Evolutionary conservation across 2,888 invertebrate genomes (phyloP).

Genomic region (Scaptodrosophila latifasciaeformis): DNA sequence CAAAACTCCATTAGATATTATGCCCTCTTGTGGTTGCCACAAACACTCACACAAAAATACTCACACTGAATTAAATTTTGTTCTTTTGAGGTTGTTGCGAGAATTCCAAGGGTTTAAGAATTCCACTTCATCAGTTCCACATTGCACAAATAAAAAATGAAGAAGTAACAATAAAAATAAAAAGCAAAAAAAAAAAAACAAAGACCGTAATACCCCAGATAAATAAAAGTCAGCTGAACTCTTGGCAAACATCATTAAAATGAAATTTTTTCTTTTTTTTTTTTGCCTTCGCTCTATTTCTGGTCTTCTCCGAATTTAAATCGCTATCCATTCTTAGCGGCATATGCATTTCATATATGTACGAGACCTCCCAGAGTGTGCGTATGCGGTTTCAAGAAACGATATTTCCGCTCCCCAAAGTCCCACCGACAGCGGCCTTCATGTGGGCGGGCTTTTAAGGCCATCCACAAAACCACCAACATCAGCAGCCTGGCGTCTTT

Average conservation of each 20-base stretch:
- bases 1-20: conserved; percentile 23
- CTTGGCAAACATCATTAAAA: conserved; percentile 28
- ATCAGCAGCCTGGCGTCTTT: no score
- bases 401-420: not conserved
- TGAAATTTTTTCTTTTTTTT: conserved; percentile 5
- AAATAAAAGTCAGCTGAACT: conserved; percentile 19
- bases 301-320: conserved; percentile 14
- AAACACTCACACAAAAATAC: not conserved
- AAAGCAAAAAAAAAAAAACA: not conserved
- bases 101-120: no score
- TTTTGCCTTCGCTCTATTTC: not conserved
- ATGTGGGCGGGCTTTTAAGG: not conserved
- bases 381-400: conserved; percentile 25
- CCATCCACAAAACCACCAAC: no score
- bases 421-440: not conserved
- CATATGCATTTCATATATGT: conserved; percentile 24
- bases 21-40: conserved; percentile 2
- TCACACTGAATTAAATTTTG: conserved; percentile 19
- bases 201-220: conserved; percentile 22
- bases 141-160: not conserved
- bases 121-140: no score
- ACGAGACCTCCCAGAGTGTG: conserved; percentile 22
- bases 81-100: no score
- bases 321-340: conserved; percentile 15
- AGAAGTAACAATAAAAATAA: not conserved